Evolutionary conservation across 2,888 invertebrate species (phyloP), one percentile per base, ranked within the genome.

Genomic region (Volucella inflata): DNA sequence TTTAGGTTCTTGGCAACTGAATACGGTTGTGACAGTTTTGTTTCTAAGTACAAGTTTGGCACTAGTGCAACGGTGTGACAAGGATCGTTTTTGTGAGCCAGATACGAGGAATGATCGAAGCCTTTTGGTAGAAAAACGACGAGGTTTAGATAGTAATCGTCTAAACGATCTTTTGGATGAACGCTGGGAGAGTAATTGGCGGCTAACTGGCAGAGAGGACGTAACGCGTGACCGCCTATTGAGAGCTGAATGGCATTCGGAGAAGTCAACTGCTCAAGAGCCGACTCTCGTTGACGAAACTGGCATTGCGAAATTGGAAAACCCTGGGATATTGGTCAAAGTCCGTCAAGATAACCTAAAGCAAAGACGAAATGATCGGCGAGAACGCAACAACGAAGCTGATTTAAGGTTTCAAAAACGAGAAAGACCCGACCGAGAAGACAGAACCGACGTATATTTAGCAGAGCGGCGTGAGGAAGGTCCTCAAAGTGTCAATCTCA

Each of bases 1-100:
- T 82, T 74, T 88, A 72, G 84, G 72, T 64, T 87, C 57, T 46
- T 89, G 89, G 89, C 89, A 89, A 88, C 87, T 89, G 71, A 89
- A 88, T 79, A 74, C 88, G 81, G 87, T 88, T 88, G 87, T 88
- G 71, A 80, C 84, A 60, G 44, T 88, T 53, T 65, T 89, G 50
- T 67, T 89, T 8, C 42, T 89, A 59, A 80, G 87, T 12, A 68
- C 87, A n/a, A 88, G 83, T 72, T 40, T 88, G 11, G 88, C 87
- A 30, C 78, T 87, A 11, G 83, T 83, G 36, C 62, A 87, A 16
- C 67, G 81, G 48, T 80, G 84, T 62, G 79, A 67, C 21, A 72
- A 40, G 50, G 60, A 80, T 14, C 67, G 70, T 8, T 68, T 76
- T 60, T 83, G 72, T 8, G 82, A 85, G 1, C 36, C 72, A 60